Conservation (phyloP, 1,140 invertebrate species). For the Drosophila tani region DNA sequence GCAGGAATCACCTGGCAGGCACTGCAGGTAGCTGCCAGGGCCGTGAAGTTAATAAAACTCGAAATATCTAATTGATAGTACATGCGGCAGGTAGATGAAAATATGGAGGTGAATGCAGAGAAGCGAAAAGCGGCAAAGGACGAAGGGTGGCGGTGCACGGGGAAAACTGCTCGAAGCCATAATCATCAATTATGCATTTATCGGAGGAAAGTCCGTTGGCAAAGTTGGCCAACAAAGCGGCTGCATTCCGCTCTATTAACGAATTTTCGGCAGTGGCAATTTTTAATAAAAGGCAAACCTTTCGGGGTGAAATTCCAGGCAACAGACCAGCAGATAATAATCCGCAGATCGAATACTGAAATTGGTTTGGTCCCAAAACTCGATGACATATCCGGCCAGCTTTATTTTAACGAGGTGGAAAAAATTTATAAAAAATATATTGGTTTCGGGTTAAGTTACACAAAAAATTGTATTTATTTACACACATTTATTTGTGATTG, state of each 20-base stretch:
- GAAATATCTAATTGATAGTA: slow-evolving; percentile 42
- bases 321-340: background rate
- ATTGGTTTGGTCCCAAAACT: background rate
- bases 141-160: too few species aligned
- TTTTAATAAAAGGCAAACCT: slow-evolving; percentile 12
- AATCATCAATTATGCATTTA: slow-evolving; percentile 48
- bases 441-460: background rate
- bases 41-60: slow-evolving; percentile 31
- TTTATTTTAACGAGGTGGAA: background rate
- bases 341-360: background rate
- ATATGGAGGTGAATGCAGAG: background rate
- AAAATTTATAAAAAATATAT: slow-evolving; percentile 1
- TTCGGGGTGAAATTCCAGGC: background rate
- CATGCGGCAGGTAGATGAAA: background rate
- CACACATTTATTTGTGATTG: background rate
- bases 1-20: slow-evolving; percentile 15
- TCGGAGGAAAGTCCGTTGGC: background rate
- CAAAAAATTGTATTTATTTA: background rate
- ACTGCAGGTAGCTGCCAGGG: background rate
- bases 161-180: slow-evolving; percentile 4
- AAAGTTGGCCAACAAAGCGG: slow-evolving; percentile 10
- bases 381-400: background rate
- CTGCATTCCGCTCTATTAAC: slow-evolving; percentile 16
- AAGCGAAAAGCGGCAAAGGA: too few species aligned
- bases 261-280: slow-evolving; percentile 6